These are phyloP conservation scores for Cheirogaleus medius DNA, from an alignment of 2,113 vertebrate genomes.

Conservation along the genomic window DNA sequence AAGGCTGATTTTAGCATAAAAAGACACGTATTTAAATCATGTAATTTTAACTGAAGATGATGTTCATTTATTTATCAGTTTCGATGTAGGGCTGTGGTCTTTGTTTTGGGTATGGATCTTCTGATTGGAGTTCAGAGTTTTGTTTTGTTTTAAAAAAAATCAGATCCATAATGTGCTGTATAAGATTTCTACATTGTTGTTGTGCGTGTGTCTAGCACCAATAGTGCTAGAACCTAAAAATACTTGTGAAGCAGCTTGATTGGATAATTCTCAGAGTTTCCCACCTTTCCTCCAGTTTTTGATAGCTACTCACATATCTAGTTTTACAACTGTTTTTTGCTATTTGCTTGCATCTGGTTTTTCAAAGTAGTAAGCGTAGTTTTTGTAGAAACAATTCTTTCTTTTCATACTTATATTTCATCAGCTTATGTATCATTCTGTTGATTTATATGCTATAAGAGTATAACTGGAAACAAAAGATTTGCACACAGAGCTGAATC, in stretches of 20 bases:
- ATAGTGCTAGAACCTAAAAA: neutral
- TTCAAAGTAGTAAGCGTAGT: neutral
- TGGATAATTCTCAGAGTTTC: neutral
- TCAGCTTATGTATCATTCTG: neutral
- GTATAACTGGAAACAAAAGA: neutral
- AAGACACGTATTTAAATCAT: neutral
- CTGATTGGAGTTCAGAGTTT: neutral
- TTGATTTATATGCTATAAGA: neutral
- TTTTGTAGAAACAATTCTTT: neutral
- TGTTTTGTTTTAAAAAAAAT: neutral
- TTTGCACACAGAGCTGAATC: neutral
- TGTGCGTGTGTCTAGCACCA: neutral
- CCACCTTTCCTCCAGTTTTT: neutral
- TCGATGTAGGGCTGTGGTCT: neutral
- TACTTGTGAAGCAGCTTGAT: neutral
- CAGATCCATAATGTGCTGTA: neutral
- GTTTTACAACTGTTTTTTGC: neutral
- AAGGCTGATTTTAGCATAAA: neutral
- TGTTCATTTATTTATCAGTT: neutral
- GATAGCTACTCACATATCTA: neutral
- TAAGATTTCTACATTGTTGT: neutral
- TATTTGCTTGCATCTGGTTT: neutral
- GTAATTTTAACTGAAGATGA: neutral
- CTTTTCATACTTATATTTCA: neutral
- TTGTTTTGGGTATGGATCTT: conserved; percentile 6